Evolutionary conservation across 1,140 invertebrate genomes (phyloP).

Genomic region (Trachelipus rathkii): DNA sequence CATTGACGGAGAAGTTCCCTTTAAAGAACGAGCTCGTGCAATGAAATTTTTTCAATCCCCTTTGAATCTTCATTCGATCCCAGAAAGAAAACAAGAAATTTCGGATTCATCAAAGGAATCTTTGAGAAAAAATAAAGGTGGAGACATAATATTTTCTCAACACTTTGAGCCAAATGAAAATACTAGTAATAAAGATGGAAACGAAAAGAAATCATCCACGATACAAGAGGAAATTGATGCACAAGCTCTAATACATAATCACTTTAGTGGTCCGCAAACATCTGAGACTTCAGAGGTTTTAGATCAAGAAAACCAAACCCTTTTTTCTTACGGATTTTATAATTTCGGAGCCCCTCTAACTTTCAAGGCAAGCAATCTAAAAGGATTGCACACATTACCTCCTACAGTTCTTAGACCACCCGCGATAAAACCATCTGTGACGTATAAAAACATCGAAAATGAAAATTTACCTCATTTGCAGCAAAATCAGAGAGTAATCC

Average conservation of each 20-base stretch:
- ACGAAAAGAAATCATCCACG: neutral
- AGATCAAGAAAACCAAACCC: neutral
- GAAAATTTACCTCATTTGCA: neutral
- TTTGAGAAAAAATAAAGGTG: neutral
- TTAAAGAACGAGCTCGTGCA: constrained; percentile 37
- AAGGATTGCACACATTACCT: neutral
- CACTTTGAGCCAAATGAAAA: neutral
- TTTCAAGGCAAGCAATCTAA: neutral
- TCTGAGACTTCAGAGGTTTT: neutral
- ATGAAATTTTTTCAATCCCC: constrained; percentile 16
- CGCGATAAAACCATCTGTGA: neutral
- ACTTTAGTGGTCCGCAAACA: neutral
- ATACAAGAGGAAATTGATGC: neutral
- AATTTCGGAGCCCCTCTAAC: neutral
- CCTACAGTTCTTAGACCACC: neutral
- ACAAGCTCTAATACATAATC: neutral
- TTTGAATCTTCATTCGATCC: neutral
- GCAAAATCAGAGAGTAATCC: neutral
- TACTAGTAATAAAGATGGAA: neutral
- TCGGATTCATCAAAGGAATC: neutral
- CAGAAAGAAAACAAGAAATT: neutral
- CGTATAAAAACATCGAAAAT: neutral
- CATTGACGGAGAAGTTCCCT: constrained; percentile 40
- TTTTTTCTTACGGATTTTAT: neutral
- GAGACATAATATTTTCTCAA: no score